These are phyloP conservation scores for Cryptocheilus praepositus DNA, from an alignment of 2,888 invertebrate genomes.

Conservation along the genomic window DNA sequence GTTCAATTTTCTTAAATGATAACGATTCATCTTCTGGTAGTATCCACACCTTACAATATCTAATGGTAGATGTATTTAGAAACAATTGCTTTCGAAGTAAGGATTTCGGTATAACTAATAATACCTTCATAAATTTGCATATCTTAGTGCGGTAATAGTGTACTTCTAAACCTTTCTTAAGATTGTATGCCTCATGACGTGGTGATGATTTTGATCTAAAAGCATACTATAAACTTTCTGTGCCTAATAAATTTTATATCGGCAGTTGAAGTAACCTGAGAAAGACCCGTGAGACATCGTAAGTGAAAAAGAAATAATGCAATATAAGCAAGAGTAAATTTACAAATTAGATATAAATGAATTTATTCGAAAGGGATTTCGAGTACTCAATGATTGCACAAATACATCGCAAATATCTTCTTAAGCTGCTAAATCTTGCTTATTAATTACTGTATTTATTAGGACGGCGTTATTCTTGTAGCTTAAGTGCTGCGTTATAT, in stretches of 20 bases:
- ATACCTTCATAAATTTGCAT: too few species aligned
- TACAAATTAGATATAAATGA: conserved; percentile 43
- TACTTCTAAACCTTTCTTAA: neutral
- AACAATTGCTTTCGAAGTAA: too few species aligned
- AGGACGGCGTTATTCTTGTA: conserved; percentile 66
- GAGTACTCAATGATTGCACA: conserved; percentile 50
- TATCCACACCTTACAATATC: too few species aligned
- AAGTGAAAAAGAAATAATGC: conserved; percentile 24
- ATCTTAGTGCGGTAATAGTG: too few species aligned
- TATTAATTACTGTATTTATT: conserved; percentile 68
- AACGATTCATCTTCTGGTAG: too few species aligned
- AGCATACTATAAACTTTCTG: conserved; percentile 42
- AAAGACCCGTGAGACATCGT: conserved; percentile 41
- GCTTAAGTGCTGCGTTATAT: conserved; percentile 64
- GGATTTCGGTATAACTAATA: too few species aligned
- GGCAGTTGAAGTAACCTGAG: conserved; percentile 43
- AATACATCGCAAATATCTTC: conserved; percentile 65
- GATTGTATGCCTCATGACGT: conserved; percentile 53
- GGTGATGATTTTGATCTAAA: conserved; percentile 49
- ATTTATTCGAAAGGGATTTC: conserved; percentile 39
- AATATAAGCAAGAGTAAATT: conserved; percentile 39
- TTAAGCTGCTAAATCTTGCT: conserved; percentile 63
- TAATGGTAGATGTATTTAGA: too few species aligned
- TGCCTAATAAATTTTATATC: conserved; percentile 56
- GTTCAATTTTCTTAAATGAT: too few species aligned